A percentile compares a stretch with the other conserved stretches of the same genome.
Conservation (phyloP, 1,140 invertebrate genomes). For the Helicoverpa zea region DNA sequence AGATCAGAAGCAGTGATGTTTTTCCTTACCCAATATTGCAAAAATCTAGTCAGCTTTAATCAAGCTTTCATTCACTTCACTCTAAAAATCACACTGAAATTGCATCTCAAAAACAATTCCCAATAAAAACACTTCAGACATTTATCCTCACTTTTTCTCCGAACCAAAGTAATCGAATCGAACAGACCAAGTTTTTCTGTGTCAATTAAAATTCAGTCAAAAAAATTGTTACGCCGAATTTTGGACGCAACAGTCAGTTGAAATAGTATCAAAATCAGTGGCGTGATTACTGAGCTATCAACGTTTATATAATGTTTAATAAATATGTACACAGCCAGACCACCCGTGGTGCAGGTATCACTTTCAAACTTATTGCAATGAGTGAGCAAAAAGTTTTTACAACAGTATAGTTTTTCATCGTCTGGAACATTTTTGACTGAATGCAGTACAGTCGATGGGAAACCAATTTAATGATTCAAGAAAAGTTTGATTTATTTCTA, state of each 20-base stretch:
- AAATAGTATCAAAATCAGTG: slow-evolving; percentile 1
- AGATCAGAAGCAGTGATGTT: no score
- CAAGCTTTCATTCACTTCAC: no score
- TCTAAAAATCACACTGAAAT: no score
- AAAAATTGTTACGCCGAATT: background rate
- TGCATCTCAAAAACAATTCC: no score
- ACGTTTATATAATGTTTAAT: slow-evolving; percentile 28
- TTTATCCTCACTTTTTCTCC: background rate
- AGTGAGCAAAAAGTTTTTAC: slow-evolving; percentile 37
- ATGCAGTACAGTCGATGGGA: background rate
- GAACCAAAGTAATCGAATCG: background rate
- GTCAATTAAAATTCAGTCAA: background rate
- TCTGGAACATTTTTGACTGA: background rate
- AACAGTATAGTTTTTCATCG: slow-evolving; percentile 1
- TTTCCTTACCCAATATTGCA: no score
- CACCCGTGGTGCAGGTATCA: slow-evolving; percentile 40
- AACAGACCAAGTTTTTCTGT: background rate
- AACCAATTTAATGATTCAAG: background rate
- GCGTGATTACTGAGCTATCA: slow-evolving; percentile 31
- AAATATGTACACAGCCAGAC: slow-evolving; percentile 17
- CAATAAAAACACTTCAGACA: background rate
- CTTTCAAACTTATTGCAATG: slow-evolving; percentile 17
- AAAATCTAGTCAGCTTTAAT: no score
- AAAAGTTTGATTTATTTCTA: background rate
- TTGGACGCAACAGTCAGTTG: background rate